These are phyloP conservation scores for Plumapathes pennacea DNA, from an alignment of 92 coral and sea anemone species.

Conservation along the genomic window DNA sequence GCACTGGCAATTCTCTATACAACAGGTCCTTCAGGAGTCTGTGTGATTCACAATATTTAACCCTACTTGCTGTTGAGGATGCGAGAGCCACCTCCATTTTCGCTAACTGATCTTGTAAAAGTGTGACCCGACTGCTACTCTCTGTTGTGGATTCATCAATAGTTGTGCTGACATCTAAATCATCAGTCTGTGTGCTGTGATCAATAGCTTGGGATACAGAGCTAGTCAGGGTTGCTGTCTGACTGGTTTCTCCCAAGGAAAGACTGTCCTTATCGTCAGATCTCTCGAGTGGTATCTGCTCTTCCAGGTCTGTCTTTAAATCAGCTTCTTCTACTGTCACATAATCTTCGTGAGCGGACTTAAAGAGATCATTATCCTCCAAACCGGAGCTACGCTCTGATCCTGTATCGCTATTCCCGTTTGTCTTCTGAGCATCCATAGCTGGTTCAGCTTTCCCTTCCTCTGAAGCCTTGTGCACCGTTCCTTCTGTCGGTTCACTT, in stretches of 20 bases:
- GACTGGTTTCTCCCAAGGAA: constrained; percentile 68
- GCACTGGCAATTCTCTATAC: too few species aligned
- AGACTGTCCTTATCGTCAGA: constrained; percentile 17
- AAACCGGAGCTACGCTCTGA: constrained; percentile 64
- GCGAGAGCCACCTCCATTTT: too few species aligned
- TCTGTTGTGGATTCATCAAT: too few species aligned
- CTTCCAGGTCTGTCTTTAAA: constrained; percentile 20
- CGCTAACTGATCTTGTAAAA: too few species aligned
- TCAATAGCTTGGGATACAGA: constrained; percentile 65
- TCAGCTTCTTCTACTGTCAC: constrained; percentile 77
- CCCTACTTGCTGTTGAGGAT: too few species aligned
- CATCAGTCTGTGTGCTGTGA: constrained; percentile 70
- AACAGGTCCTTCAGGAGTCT: too few species aligned
- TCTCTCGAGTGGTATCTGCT: constrained; percentile 26
- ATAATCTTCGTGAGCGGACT: constrained; percentile 86
- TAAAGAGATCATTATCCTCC: constrained; percentile 75
- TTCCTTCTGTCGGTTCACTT: constrained; percentile 9
- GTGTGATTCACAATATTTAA: too few species aligned
- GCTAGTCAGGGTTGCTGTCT: constrained; percentile 69
- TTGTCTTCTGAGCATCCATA: constrained; percentile 14
- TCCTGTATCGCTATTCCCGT: constrained; percentile 65
- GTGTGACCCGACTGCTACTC: too few species aligned
- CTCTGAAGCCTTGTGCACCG: constrained; percentile 23
- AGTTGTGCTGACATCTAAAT: too few species aligned
- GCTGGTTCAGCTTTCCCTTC: not conserved